phyloP scores from a whole-genome alignment of 2,113 vertebrate species.

The Pluvialis apricaria region DNA sequence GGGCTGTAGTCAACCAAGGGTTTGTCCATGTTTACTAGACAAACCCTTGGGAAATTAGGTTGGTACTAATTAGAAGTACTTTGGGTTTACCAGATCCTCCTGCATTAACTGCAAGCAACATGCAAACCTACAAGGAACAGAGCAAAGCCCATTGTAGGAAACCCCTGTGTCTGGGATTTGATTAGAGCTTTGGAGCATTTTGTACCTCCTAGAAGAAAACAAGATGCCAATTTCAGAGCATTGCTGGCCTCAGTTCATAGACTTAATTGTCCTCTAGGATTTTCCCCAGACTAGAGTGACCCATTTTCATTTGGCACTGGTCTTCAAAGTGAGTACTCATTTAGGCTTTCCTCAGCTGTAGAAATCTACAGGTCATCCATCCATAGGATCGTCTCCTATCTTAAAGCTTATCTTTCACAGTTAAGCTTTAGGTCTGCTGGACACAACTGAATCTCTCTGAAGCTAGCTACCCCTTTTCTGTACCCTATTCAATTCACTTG shows the following conservation, averaged over 20 bases:
- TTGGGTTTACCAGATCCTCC: neutral
- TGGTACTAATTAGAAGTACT: neutral
- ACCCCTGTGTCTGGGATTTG: accelerated
- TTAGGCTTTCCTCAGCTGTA: neutral
- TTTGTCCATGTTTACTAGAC: neutral
- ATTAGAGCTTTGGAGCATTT: neutral
- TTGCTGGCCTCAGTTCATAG: neutral
- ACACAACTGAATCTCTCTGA: neutral
- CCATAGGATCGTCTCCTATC: neutral
- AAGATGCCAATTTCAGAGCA: neutral
- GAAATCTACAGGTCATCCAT: neutral
- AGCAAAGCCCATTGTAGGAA: neutral
- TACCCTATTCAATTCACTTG: neutral
- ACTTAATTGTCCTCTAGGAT: neutral
- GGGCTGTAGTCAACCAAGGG: neutral
- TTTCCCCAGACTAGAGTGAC: neutral
- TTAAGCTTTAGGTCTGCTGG: neutral
- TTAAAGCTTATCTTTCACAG: neutral
- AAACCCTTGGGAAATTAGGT: neutral
- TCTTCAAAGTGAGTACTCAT: neutral
- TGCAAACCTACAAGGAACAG: neutral
- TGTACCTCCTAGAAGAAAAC: neutral
- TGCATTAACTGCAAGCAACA: neutral
- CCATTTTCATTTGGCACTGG: neutral
- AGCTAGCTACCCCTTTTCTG: neutral